Conservation (phyloP, 2,113 vertebrate species). For the Ptilorrhoa leucosticta region DNA sequence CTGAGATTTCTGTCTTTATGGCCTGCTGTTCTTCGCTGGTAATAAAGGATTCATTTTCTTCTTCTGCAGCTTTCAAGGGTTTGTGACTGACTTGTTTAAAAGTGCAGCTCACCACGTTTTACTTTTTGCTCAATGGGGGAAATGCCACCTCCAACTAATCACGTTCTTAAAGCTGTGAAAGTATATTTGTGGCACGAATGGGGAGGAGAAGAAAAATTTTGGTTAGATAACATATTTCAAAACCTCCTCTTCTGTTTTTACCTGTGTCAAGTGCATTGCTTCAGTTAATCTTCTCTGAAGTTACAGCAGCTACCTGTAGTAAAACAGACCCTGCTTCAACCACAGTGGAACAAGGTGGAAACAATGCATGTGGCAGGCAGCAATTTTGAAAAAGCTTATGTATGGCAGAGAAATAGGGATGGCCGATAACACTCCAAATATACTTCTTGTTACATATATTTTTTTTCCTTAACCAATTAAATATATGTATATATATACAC, state of each 20-base stretch:
- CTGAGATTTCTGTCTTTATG: neutral
- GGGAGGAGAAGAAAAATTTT: neutral
- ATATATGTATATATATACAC: neutral
- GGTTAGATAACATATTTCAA: neutral
- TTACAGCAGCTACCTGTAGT: neutral
- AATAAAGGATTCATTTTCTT: neutral
- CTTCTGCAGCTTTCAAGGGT: neutral
- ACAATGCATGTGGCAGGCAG: neutral
- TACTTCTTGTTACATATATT: neutral
- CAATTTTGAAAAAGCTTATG: neutral
- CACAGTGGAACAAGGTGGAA: neutral
- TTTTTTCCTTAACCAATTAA: neutral
- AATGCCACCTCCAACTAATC: fast-evolving
- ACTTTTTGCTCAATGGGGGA: neutral
- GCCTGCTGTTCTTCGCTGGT: neutral
- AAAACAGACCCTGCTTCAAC: neutral
- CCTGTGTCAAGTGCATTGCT: neutral
- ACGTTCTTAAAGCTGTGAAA: neutral
- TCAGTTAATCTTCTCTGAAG: neutral
- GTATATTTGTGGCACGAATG: neutral
- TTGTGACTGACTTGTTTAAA: neutral
- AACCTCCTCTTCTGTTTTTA: neutral
- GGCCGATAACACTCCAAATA: neutral
- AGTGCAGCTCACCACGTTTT: neutral
- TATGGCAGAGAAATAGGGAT: neutral